Evolutionary conservation across 2,113 vertebrate genomes (phyloP).

Genomic region (Zapornia atra): DNA sequence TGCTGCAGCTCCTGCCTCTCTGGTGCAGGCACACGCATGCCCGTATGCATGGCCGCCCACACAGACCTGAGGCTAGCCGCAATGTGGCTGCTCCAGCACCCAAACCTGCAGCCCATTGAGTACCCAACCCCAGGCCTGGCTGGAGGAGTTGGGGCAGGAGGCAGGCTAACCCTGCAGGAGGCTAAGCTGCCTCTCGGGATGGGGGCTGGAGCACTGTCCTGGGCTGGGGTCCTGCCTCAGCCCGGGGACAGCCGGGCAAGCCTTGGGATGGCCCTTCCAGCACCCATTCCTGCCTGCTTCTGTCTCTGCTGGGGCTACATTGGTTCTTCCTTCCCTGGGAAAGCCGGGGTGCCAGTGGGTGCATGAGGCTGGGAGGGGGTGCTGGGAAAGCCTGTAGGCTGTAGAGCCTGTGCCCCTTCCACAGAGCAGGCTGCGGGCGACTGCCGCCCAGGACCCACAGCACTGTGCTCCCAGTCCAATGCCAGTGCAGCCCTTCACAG

Average conservation of each 20-base stretch:
- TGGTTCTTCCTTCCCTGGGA: background rate
- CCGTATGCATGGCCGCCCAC: fast-evolving
- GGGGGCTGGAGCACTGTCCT: background rate
- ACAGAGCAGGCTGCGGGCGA: background rate
- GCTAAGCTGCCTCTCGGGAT: background rate
- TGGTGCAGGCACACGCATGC: background rate
- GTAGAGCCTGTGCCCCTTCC: background rate
- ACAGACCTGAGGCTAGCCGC: background rate
- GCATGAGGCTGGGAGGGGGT: background rate
- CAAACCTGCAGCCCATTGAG: background rate
- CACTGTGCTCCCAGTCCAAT: background rate
- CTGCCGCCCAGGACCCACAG: background rate
- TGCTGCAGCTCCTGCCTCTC: background rate
- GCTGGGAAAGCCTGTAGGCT: background rate
- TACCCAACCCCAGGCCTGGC: background rate
- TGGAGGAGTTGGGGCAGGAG: background rate
- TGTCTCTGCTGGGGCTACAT: background rate
- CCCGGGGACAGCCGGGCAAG: background rate
- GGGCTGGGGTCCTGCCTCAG: background rate
- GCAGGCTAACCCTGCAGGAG: background rate
- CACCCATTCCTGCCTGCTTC: background rate
- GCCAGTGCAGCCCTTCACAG: background rate
- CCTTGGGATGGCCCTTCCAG: background rate
- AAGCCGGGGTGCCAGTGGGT: background rate
- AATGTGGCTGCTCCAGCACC: background rate